phyloP scores from a whole-genome alignment of 2,113 vertebrate species.

The Ceuthmochares aereus region DNA sequence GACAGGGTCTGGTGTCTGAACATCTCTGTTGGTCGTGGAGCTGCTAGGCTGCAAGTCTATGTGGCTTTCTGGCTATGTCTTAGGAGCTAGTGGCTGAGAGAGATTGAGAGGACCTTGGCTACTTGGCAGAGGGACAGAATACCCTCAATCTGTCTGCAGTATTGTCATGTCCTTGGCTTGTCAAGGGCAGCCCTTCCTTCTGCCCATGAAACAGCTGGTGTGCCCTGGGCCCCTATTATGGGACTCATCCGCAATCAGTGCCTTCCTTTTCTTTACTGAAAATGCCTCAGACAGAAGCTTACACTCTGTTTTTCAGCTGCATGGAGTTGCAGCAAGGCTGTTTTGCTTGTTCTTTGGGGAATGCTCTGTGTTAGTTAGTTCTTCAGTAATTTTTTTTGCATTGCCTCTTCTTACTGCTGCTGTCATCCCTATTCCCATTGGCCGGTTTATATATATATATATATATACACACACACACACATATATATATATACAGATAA shows the following conservation, averaged over 20 bases:
- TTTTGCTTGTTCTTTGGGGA: background rate
- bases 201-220: conserved; percentile 68
- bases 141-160: conserved; percentile 39
- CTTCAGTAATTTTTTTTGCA: background rate
- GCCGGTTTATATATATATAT: background rate
- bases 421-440: background rate
- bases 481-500: background rate
- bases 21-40: fast-evolving
- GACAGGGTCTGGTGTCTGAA: background rate
- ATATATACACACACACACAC: background rate
- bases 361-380: background rate
- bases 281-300: background rate
- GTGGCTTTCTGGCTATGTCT: background rate
- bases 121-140: conserved; percentile 60
- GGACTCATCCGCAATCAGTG: background rate
- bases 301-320: background rate
- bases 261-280: background rate
- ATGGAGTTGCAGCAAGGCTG: background rate
- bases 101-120: conserved; percentile 54
- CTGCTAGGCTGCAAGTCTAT: background rate
- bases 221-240: background rate
- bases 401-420: background rate
- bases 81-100: background rate
- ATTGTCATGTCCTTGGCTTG: conserved; percentile 16
- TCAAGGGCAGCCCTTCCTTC: conserved; percentile 61